phyloP scores from a whole-genome alignment of 2,888 invertebrate species.

The Apodemia mormo region DNA sequence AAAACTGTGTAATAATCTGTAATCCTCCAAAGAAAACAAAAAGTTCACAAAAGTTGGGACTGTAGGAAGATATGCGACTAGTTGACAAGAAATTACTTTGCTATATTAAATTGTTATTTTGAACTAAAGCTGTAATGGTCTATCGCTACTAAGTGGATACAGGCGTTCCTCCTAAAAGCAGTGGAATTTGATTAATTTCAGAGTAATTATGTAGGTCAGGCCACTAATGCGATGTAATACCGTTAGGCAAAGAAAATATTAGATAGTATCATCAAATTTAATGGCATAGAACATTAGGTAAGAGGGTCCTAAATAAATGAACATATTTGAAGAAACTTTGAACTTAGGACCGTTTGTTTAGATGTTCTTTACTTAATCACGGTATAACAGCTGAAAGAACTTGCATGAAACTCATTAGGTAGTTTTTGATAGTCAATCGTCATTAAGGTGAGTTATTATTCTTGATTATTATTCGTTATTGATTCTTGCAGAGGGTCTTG shows the following conservation, averaged over 20 bases:
- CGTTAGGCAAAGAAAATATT: neutral
- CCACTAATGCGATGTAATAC: constrained; percentile 6
- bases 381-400: too few species aligned
- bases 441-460: too few species aligned
- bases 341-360: too few species aligned
- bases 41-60: too few species aligned
- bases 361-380: too few species aligned
- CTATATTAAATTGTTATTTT: neutral
- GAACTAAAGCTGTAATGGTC: constrained; percentile 19
- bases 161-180: constrained; percentile 1
- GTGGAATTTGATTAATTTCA: constrained; percentile 3
- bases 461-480: too few species aligned
- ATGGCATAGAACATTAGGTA: neutral
- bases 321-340: neutral
- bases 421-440: too few species aligned
- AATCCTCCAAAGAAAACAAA: too few species aligned
- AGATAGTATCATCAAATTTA: neutral
- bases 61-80: too few species aligned
- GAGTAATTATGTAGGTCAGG: constrained; percentile 6
- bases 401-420: too few species aligned
- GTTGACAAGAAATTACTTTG: neutral
- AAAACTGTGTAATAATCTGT: too few species aligned
- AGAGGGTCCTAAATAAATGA: neutral
- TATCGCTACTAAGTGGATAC: constrained; percentile 29
- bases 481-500: too few species aligned